Percentiles rank a stretch among this genome's conserved stretches.
Evolutionary conservation across 2,113 vertebrate genomes (phyloP).

Genomic region (Ranitomeya variabilis): DNA sequence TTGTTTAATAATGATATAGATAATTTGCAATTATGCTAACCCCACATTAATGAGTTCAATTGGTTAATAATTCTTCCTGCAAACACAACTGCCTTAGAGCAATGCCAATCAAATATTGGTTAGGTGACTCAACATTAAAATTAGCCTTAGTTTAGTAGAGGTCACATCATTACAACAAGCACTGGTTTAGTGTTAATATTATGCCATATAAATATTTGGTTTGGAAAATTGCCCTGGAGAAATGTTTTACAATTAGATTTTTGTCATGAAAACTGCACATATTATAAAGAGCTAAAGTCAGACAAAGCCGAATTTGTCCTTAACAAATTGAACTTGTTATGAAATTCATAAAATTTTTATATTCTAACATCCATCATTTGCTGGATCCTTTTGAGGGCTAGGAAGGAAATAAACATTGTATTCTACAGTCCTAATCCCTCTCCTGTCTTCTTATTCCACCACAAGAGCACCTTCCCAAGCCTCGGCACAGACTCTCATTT

Average conservation of each 20-base stretch:
- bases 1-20: constrained; percentile 10
- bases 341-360: too few relatives aligned
- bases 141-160: background rate
- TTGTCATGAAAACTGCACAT: background rate
- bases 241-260: background rate
- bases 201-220: background rate
- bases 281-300: too few relatives aligned
- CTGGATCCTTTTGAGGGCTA: too few relatives aligned
- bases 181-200: background rate
- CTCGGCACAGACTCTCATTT: too few relatives aligned
- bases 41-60: constrained; percentile 3
- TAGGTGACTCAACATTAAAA: background rate
- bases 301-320: too few relatives aligned
- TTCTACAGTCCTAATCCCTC: too few relatives aligned
- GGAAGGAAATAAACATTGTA: too few relatives aligned
- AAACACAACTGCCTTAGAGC: constrained; percentile 7
- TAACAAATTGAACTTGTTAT: too few relatives aligned
- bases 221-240: background rate
- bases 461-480: too few relatives aligned
- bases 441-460: too few relatives aligned
- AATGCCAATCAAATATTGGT: background rate
- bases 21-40: constrained; percentile 6
- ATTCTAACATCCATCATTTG: too few relatives aligned
- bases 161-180: constrained; percentile 2
- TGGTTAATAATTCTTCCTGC: constrained; percentile 18